A percentile compares a stretch with the other conserved stretches of the same genome.
phyloP scores from a whole-genome alignment of 2,113 vertebrate genomes.

The Machaerirhynchus nigripectus region DNA sequence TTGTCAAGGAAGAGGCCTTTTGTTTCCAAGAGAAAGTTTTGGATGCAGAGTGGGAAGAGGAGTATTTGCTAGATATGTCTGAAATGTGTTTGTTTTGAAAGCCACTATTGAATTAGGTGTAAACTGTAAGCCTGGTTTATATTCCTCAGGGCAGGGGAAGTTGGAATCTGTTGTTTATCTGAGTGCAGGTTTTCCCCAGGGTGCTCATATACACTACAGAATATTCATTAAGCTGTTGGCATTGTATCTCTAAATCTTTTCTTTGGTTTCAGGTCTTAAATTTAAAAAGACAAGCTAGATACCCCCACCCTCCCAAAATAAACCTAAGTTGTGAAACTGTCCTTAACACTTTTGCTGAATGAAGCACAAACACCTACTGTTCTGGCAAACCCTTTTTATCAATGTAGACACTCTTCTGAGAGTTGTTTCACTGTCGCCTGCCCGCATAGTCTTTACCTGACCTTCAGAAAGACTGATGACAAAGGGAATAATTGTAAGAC shows the following conservation, averaged over 20 bases:
- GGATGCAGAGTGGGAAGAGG: not conserved
- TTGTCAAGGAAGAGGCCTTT: not conserved
- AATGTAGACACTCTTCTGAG: not conserved
- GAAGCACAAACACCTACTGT: not conserved
- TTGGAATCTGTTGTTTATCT: not conserved
- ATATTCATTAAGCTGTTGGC: not conserved
- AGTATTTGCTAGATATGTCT: not conserved
- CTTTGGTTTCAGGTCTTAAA: not conserved
- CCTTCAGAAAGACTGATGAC: not conserved
- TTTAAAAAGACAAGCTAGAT: not conserved
- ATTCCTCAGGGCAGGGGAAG: not conserved
- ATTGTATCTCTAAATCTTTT: not conserved
- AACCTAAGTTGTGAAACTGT: not conserved
- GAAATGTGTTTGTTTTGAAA: constrained; percentile 29
- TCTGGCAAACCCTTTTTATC: not conserved
- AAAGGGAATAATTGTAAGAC: not conserved
- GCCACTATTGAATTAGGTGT: not conserved
- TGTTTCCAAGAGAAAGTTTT: not conserved
- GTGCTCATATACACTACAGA: not conserved
- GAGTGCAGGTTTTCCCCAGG: not conserved
- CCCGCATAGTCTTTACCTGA: not conserved
- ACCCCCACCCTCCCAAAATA: not conserved
- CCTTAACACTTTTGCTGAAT: not conserved
- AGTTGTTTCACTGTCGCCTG: not conserved
- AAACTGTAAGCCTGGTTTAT: not conserved